A percentile compares a stretch with the other conserved stretches of the same genome.
Evolutionary conservation across 2,113 vertebrate genomes (phyloP).

Genomic region (Cervus canadensis): DNA sequence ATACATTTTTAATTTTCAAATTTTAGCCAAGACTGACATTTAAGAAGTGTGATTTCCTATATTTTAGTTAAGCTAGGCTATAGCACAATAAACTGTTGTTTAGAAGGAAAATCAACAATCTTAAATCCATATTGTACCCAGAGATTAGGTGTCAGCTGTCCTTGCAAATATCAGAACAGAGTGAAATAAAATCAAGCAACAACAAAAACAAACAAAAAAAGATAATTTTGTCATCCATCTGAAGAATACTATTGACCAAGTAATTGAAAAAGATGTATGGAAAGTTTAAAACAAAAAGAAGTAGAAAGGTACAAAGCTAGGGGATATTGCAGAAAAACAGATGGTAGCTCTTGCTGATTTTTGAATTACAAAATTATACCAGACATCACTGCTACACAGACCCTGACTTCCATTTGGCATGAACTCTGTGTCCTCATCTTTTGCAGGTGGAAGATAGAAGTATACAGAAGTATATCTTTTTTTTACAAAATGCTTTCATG

Average conservation of each 20-base stretch:
- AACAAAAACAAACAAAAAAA: not conserved
- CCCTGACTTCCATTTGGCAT: not conserved
- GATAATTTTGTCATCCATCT: not conserved
- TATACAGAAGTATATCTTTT: not conserved
- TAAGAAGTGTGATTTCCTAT: not conserved
- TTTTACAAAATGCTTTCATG: not conserved
- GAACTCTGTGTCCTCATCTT: not conserved
- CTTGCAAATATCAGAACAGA: not conserved
- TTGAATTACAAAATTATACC: not conserved
- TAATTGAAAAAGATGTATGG: not conserved
- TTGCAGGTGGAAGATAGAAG: not conserved
- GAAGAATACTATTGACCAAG: not conserved
- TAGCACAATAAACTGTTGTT: not conserved
- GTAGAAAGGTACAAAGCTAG: not conserved
- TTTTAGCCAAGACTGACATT: not conserved
- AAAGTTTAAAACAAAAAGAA: not conserved
- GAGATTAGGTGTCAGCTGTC: not conserved
- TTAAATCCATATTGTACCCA: not conserved
- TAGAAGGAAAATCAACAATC: not conserved
- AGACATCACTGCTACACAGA: not conserved
- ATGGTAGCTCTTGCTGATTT: not conserved
- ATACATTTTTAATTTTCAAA: not conserved
- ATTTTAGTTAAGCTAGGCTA: not conserved
- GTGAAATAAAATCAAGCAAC: not conserved
- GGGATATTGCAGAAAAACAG: not conserved